These are phyloP conservation scores for Drosophila atroscutellata DNA, from an alignment of 2,888 invertebrate species.

Conservation along the genomic window DNA sequence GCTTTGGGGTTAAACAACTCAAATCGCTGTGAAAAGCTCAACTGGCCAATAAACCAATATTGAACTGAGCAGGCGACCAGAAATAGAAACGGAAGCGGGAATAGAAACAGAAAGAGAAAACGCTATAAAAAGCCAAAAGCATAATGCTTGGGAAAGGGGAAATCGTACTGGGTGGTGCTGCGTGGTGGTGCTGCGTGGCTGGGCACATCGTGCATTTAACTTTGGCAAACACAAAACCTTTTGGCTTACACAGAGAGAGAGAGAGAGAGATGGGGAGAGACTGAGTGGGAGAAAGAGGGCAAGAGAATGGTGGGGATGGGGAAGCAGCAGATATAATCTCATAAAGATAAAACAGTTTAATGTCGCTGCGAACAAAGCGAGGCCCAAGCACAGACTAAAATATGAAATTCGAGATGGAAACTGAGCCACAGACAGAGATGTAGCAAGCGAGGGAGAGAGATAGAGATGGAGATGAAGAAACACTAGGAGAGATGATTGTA, in stretches of 20 bases:
- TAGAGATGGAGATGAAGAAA: not conserved
- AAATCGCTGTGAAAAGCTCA: slow-evolving; percentile 54
- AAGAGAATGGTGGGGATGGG: not conserved
- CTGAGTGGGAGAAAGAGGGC: not conserved
- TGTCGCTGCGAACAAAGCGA: slow-evolving; percentile 64
- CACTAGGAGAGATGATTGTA: not conserved
- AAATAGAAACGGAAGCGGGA: slow-evolving; percentile 1
- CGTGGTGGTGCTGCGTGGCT: slow-evolving; percentile 41
- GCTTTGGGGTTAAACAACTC: slow-evolving; percentile 45
- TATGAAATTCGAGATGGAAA: slow-evolving; percentile 27
- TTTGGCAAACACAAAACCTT: slow-evolving; percentile 77
- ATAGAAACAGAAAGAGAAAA: slow-evolving; percentile 6
- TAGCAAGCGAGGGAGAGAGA: not conserved
- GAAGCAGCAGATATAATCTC: slow-evolving; percentile 72
- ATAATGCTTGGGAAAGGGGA: not conserved
- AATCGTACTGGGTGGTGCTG: not conserved
- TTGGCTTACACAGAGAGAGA: slow-evolving; percentile 46
- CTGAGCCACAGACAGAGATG: slow-evolving; percentile 10
- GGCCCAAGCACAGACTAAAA: slow-evolving; percentile 29
- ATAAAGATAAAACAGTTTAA: slow-evolving; percentile 80
- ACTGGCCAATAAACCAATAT: slow-evolving; percentile 64
- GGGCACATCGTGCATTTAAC: slow-evolving; percentile 56
- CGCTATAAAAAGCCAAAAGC: slow-evolving; percentile 1
- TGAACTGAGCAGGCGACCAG: slow-evolving; percentile 27
- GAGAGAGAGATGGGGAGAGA: not conserved